A percentile compares a stretch with the other conserved stretches of the same genome.
phyloP scores from a whole-genome alignment of 2,888 invertebrate species.

The Plebejus argus region DNA sequence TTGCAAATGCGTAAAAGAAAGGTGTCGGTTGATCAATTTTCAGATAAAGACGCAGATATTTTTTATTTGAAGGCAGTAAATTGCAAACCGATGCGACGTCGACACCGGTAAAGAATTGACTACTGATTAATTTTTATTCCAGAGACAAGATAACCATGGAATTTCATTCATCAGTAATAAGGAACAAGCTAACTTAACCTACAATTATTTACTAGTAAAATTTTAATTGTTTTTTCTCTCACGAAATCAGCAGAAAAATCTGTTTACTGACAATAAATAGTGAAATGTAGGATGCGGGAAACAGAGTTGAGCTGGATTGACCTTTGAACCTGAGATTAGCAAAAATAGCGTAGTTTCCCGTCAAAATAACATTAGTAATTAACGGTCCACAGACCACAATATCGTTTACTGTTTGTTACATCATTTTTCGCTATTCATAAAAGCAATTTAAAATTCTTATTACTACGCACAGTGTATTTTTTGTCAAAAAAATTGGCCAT shows the following conservation, averaged over 20 bases:
- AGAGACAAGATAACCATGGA: too few species aligned
- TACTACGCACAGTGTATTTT: too few species aligned
- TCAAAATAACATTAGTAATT: background rate
- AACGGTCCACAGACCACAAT: background rate
- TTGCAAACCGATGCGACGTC: background rate
- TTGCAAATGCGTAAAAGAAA: background rate
- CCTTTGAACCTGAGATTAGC: background rate
- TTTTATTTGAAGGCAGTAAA: background rate
- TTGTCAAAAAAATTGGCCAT: too few species aligned
- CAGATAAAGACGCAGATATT: background rate
- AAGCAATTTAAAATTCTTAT: too few species aligned
- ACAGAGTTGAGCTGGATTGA: background rate
- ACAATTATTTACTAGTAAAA: background rate
- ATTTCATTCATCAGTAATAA: background rate
- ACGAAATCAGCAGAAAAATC: background rate
- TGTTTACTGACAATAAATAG: background rate
- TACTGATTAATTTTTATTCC: too few species aligned
- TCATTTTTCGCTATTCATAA: background rate
- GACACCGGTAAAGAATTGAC: too few species aligned
- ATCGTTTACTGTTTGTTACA: background rate
- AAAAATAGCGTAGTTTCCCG: slow-evolving; percentile 6
- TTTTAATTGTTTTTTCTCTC: background rate
- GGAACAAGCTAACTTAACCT: background rate
- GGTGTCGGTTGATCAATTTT: background rate
- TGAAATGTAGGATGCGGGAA: background rate